Evolutionary conservation across 2,888 invertebrate species (phyloP), one percentile per base, ranked within the genome.

Genomic region (Xanthorhoe spadicearia): DNA sequence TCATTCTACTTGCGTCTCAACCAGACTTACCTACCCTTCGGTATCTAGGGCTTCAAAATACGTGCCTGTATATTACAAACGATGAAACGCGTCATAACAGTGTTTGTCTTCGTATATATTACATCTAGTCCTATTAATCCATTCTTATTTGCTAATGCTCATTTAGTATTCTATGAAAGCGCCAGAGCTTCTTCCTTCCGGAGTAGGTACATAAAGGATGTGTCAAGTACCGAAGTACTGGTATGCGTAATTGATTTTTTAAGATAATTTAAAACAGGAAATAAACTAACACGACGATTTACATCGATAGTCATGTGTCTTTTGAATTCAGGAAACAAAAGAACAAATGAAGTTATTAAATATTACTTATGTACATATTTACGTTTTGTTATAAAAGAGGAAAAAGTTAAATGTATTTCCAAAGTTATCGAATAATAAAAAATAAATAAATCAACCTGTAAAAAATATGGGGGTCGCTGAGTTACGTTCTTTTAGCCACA

Each of bases 121-220:
- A 52, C 48, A 52, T 23, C 68, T 67, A 62, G 51, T 59, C 59
- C n/a, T 56, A 64, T 49, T 61, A 70, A 64, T 54, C 56, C 50
- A 43, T 61, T 73, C 63, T 73, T 64, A 71, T 73, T 61, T 66
- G 68, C 72, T 68, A 63, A 67, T 71, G 64, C 73, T 75, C 74
- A 73, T 78, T 79, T 67, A 68, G 74, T 78, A 80, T 79, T 75
- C 78, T 69, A 66, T 61, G 69, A 70, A 70, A 70, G 68, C 65
- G 65, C 58, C 61, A 32, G 43, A 55, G 61, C 66, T 59, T 71
- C 80, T 83, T 83, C 82, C 82, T 83, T 83, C 83, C 82, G 77
- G 60, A 63, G 63, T 70, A 66, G 23, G 54, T 64, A 63, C 46
- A 35, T 56, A 10, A 54, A 61, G 64, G 61, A 64, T 52, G 48